A percentile compares a stretch with the other conserved stretches of the same genome.
phyloP scores from a whole-genome alignment of 1,140 invertebrate species.

The Whitmania pigra region DNA sequence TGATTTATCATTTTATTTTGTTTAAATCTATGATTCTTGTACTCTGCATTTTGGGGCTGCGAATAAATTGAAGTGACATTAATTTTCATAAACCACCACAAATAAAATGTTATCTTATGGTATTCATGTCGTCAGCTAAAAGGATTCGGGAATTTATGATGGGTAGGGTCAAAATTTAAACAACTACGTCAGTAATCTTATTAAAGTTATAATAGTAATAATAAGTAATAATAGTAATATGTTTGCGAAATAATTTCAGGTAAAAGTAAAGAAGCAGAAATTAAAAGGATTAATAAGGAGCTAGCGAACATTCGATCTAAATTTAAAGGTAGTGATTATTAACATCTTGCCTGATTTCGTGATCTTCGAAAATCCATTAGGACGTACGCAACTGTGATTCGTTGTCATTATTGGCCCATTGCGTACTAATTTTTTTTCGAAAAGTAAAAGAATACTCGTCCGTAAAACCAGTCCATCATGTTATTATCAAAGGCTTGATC shows the following conservation, averaged over 20 bases:
- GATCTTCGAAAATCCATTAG: too few species aligned
- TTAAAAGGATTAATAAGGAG: slow-evolving; percentile 99
- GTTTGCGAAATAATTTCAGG: slow-evolving; percentile 48
- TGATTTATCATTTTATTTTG: slow-evolving; percentile 23
- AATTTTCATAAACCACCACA: too few species aligned
- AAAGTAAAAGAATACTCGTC: too few species aligned
- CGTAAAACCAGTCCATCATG: too few species aligned
- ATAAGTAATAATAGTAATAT: not conserved
- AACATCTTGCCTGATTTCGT: too few species aligned
- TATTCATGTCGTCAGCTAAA: not conserved
- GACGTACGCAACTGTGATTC: too few species aligned
- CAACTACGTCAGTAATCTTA: not conserved
- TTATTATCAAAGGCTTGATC: too few species aligned
- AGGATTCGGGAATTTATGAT: not conserved
- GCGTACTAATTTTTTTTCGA: too few species aligned
- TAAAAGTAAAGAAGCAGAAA: slow-evolving; percentile 99
- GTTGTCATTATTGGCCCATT: too few species aligned
- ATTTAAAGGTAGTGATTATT: slow-evolving; percentile 65
- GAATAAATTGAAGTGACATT: too few species aligned
- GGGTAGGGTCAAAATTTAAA: not conserved
- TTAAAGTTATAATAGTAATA: too few species aligned
- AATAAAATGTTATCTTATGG: too few species aligned
- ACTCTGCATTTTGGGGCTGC: not conserved
- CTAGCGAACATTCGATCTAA: slow-evolving; percentile 98
- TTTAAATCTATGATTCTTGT: not conserved